Conservation (phyloP, 1,140 invertebrate genomes). For the Brachystomella parvula region DNA sequence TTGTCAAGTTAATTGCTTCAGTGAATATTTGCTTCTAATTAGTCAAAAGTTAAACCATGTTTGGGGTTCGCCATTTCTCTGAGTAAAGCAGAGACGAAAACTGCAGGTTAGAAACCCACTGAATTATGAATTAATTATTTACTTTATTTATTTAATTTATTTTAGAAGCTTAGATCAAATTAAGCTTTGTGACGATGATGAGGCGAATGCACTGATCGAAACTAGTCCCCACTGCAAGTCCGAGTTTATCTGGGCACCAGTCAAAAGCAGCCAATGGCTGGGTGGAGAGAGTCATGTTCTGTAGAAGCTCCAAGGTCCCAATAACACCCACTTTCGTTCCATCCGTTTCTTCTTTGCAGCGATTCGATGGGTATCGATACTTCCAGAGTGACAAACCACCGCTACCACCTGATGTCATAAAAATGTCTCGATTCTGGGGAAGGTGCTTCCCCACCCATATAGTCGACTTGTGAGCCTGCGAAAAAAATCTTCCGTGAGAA, state of each 20-base stretch:
- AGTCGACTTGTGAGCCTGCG: slow-evolving; percentile 66
- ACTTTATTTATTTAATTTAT: neutral
- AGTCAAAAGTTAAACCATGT: too few relatives aligned
- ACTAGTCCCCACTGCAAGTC: slow-evolving; percentile 75
- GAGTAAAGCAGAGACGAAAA: too few relatives aligned
- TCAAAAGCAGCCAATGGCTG: slow-evolving; percentile 84
- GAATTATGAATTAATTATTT: too few relatives aligned
- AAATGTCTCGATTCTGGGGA: slow-evolving; percentile 90
- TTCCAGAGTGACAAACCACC: slow-evolving; percentile 85
- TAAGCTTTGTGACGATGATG: slow-evolving; percentile 81
- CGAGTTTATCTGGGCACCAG: slow-evolving; percentile 84
- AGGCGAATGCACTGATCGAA: slow-evolving; percentile 89
- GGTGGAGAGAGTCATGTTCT: slow-evolving; percentile 69
- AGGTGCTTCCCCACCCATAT: slow-evolving; percentile 80
- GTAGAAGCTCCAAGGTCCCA: slow-evolving; percentile 65
- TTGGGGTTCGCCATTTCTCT: too few relatives aligned
- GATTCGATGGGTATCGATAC: slow-evolving; percentile 83
- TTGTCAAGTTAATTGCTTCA: too few relatives aligned
- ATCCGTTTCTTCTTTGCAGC: slow-evolving; percentile 58
- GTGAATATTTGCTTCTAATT: too few relatives aligned
- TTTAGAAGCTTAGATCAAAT: slow-evolving; percentile 45
- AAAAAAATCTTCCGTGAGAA: slow-evolving; percentile 32
- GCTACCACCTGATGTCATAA: slow-evolving; percentile 78
- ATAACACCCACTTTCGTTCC: slow-evolving; percentile 63
- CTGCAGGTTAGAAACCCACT: too few relatives aligned